Base-by-base conservation (phyloP, 2,888 invertebrate species). In the Apamea epomidion region DNA sequence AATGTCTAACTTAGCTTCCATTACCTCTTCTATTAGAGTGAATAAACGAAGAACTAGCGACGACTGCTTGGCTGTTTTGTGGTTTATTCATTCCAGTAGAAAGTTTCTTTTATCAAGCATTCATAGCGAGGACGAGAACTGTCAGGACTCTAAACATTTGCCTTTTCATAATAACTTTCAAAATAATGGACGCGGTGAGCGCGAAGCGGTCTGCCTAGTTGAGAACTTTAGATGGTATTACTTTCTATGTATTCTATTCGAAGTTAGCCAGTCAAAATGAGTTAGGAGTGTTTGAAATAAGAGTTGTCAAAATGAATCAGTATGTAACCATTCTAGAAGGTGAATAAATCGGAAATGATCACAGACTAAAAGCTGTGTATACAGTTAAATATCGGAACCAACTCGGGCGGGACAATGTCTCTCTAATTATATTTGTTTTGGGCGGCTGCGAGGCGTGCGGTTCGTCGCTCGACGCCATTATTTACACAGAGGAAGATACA, bases 401-500 rank as follows among this genome's bases (percentile, higher is more conserved):
- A 87, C 82, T 90, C 85, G 88, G 84, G 81, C 82, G 85, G 89
- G 92, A 92, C 92, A 93, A 92, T 93, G 91, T 93, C 90, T 91
- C 91, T 91, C 92, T 94, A 95, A 95, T 95, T 94, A 94, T 95
- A 93, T 95, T 95, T 95, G 93, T 93, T 91, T 92, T 93, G 91
- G 92, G 91, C 91, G 91, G 91, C 91, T 89, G 90, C 84, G 91
- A 91, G 90, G 90, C 91, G 93, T 91, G 90, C 91, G 89, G 91
- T 91, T 92, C 91, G 93, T 92, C 93, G 91, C 92, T 91, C 92
- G 87, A 81, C 91, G 90, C 93, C 94, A 94, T 94, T 95, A 95
- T 95, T 95, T 95, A 95, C 94, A 94, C 93, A 95, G 94, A 91
- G 91, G 92, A 93, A 93, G 94, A 94, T 95, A 95, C 94, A 95